Evolutionary conservation across 2,888 invertebrate species (phyloP).

Genomic region (Erannis defoliaria): DNA sequence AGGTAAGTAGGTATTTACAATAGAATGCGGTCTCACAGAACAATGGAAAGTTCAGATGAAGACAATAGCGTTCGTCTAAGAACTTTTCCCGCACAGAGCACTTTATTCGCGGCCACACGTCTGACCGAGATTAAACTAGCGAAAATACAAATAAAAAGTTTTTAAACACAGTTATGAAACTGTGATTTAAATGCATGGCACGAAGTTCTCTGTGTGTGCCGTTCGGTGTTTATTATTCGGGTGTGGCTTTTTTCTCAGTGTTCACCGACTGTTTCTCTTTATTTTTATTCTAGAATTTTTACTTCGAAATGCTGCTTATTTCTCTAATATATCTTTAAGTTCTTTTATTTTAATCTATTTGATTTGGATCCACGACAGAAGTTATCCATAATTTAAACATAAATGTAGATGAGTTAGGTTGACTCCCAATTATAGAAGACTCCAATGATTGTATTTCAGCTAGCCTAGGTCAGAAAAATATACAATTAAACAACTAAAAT

Average conservation of each 20-base stretch:
- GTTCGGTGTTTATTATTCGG: conserved; percentile 15
- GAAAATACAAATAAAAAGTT: conserved; percentile 45
- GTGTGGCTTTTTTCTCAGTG: neutral
- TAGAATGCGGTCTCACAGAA: conserved; percentile 27
- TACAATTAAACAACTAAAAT: too few species aligned
- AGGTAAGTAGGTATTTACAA: conserved; percentile 14
- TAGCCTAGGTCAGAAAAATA: too few species aligned
- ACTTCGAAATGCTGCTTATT: too few species aligned
- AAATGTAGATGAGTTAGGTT: too few species aligned
- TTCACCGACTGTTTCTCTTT: neutral
- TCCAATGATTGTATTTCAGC: too few species aligned
- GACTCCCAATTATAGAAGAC: too few species aligned
- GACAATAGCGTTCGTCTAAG: conserved; percentile 38
- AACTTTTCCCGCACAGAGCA: conserved; percentile 41
- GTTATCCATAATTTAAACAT: too few species aligned
- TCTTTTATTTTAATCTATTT: too few species aligned
- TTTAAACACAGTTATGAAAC: conserved; percentile 45
- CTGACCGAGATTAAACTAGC: conserved; percentile 44
- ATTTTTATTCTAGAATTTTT: neutral
- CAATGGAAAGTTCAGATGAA: conserved; percentile 32
- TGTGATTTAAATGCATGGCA: conserved; percentile 41
- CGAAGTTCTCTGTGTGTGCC: conserved; percentile 20
- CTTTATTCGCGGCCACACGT: conserved; percentile 44
- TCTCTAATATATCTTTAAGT: too few species aligned
- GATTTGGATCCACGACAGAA: too few species aligned